A percentile compares a stretch with the other conserved stretches of the same genome.
Conservation (phyloP, 2,113 vertebrate species). For the Caretta caretta region DNA sequence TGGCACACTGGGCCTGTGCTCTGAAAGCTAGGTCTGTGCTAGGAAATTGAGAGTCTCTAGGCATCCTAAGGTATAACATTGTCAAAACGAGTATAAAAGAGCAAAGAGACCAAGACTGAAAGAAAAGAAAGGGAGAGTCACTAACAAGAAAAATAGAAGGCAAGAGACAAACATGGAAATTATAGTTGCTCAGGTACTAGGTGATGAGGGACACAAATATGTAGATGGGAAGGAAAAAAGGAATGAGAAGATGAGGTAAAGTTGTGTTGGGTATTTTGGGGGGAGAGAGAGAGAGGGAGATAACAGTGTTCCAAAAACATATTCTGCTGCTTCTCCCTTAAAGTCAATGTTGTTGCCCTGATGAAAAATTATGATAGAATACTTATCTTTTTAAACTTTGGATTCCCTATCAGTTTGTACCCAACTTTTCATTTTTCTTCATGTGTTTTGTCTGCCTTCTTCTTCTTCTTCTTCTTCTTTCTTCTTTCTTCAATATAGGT, state of each 20-base stretch:
- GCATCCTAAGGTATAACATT: accelerated
- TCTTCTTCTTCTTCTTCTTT: too few relatives aligned
- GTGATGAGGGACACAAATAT: neutral
- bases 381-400: too few relatives aligned
- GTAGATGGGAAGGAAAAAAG: neutral
- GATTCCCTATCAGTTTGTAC: too few relatives aligned
- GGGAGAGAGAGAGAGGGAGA: neutral
- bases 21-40: neutral
- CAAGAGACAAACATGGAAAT: neutral
- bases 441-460: too few relatives aligned
- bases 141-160: neutral
- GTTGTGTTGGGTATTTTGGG: neutral
- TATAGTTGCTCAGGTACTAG: neutral
- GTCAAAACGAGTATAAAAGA: neutral
- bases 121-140: neutral
- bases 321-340: neutral
- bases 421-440: too few relatives aligned
- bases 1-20: neutral
- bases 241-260: neutral
- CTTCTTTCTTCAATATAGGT: too few relatives aligned
- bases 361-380: neutral
- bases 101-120: neutral
- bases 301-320: neutral
- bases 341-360: neutral
- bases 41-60: neutral